Conservation (phyloP, 2,797 vertebrate genomes). For the Lepus oiostolus region DNA sequence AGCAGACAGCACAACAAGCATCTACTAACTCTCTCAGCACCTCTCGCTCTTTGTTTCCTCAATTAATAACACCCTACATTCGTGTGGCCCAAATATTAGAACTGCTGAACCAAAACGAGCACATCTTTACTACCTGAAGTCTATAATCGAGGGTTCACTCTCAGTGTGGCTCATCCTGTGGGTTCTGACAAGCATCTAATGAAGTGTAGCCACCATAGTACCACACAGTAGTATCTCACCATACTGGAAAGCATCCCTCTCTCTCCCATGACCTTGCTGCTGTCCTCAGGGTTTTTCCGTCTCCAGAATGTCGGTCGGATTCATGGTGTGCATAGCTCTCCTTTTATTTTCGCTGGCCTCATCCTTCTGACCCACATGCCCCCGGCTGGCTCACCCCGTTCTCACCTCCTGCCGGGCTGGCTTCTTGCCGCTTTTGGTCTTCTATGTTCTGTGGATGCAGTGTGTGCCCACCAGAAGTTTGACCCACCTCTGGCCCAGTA, state of each 20-base stretch:
- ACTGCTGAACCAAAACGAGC: neutral
- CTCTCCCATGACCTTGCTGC: neutral
- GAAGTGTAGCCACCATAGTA: neutral
- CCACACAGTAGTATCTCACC: neutral
- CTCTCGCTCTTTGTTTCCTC: neutral
- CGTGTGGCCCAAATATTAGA: neutral
- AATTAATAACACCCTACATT: neutral
- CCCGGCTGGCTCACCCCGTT: neutral
- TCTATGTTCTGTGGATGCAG: neutral
- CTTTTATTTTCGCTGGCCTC: neutral
- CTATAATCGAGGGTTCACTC: neutral
- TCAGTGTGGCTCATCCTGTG: neutral
- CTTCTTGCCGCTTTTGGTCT: neutral
- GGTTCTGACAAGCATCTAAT: neutral
- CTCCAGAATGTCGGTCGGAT: neutral
- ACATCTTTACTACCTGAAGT: no score
- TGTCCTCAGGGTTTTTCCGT: neutral
- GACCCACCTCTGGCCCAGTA: neutral
- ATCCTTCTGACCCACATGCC: neutral
- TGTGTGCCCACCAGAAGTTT: neutral
- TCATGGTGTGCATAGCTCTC: fast-evolving
- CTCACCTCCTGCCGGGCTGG: neutral
- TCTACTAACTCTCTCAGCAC: no score
- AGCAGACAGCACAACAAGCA: neutral
- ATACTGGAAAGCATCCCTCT: neutral